phyloP scores from a whole-genome alignment of 2,888 invertebrate genomes.

The Hermaeophaga mercurialis region DNA sequence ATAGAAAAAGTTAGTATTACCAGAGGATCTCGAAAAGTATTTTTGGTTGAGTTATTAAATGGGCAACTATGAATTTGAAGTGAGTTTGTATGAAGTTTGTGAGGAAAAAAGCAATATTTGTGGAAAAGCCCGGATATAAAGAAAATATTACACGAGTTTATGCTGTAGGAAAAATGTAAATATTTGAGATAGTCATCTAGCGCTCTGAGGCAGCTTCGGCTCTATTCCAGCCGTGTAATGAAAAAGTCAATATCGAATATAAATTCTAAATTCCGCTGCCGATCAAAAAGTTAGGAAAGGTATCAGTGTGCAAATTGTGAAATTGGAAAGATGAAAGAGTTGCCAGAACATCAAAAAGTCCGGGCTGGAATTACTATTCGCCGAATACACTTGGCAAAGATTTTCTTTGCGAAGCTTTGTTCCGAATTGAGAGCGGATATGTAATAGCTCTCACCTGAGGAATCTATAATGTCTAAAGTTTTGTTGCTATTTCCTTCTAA shows the following conservation, averaged over 20 bases:
- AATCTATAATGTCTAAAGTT: conserved; percentile 14
- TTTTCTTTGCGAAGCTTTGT: conserved; percentile 16
- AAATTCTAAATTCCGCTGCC: conserved; percentile 30
- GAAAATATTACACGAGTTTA: conserved; percentile 6
- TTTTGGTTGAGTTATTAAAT: no score
- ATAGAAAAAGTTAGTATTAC: no score
- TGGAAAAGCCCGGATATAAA: conserved; percentile 1
- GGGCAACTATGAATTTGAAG: no score
- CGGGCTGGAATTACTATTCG: conserved; percentile 15
- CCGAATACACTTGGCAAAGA: conserved; percentile 12
- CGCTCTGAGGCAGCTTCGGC: conserved; percentile 4
- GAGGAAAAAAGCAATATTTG: conserved; percentile 9
- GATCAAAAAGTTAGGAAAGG: conserved; percentile 31
- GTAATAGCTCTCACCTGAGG: conserved; percentile 17
- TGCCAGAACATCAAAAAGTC: conserved; percentile 25
- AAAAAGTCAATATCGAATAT: conserved; percentile 28
- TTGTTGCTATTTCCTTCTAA: background rate
- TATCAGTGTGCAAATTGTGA: conserved; percentile 36
- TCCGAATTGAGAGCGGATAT: conserved; percentile 6
- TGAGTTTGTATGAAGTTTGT: no score
- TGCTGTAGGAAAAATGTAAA: conserved; percentile 22
- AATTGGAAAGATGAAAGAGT: conserved; percentile 34
- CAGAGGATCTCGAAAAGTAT: no score
- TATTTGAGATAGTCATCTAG: conserved; percentile 23
- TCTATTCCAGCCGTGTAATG: conserved; percentile 16